These are phyloP conservation scores for Urophycis tenuis DNA, from an alignment of 2,797 vertebrate genomes.

Conservation along the genomic window DNA sequence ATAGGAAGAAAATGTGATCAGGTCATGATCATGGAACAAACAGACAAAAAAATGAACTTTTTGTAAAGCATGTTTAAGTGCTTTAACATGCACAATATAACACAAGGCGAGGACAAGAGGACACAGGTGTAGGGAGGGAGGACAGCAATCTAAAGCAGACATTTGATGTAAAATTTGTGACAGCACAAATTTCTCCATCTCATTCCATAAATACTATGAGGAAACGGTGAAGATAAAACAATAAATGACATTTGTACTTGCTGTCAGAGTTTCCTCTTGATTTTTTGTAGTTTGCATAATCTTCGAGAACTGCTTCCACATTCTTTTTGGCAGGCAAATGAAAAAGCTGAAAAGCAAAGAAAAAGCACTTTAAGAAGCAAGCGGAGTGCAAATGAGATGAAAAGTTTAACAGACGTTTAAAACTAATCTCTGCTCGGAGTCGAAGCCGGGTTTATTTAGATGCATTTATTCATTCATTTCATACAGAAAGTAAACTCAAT, in stretches of 20 bases:
- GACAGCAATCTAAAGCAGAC: neutral
- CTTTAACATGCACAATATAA: neutral
- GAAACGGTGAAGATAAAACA: neutral
- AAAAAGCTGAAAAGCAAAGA: slow-evolving; percentile 76
- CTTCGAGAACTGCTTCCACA: slow-evolving; percentile 90
- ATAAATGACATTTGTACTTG: slow-evolving; percentile 72
- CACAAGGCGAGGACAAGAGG: neutral
- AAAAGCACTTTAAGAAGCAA: neutral
- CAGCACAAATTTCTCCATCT: neutral
- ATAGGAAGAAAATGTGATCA: neutral
- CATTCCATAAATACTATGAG: neutral
- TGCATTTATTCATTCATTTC: too few species aligned
- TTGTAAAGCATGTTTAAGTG: neutral
- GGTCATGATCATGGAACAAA: too few species aligned
- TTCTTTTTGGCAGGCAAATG: slow-evolving; percentile 98
- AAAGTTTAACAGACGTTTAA: neutral
- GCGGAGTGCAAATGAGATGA: neutral
- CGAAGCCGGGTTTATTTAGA: too few species aligned
- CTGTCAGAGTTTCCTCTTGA: slow-evolving; percentile 97
- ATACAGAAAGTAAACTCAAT: too few species aligned
- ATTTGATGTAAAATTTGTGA: neutral
- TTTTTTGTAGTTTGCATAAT: slow-evolving; percentile 98
- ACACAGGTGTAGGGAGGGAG: neutral
- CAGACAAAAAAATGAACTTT: neutral
- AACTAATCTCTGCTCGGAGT: neutral